These are phyloP conservation scores for Bombus balteatus DNA, from an alignment of 1,140 invertebrate species.

Conservation along the genomic window DNA sequence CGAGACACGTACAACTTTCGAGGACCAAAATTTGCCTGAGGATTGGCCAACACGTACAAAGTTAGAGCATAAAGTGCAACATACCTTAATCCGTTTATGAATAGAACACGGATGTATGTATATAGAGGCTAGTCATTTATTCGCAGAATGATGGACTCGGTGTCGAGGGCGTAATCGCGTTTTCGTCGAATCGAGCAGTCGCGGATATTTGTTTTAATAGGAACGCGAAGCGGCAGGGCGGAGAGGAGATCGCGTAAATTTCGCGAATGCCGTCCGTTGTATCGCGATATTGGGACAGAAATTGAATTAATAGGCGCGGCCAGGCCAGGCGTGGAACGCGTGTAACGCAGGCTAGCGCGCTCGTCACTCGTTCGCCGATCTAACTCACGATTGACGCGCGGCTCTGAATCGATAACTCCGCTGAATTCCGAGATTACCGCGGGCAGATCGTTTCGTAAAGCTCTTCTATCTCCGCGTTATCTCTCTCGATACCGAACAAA, in stretches of 20 bases:
- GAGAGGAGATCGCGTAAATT: constrained; percentile 1
- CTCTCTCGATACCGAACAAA: neutral
- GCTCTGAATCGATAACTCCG: neutral
- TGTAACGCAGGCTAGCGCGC: neutral
- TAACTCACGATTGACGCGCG: neutral
- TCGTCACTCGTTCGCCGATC: constrained; percentile 1
- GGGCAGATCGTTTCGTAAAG: neutral
- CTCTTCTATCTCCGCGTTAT: neutral
- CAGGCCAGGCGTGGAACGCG: neutral
- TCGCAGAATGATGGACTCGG: constrained; percentile 6
- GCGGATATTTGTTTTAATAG: constrained; percentile 27
- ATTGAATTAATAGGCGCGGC: constrained; percentile 39
- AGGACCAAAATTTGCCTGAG: neutral
- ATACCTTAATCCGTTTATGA: neutral
- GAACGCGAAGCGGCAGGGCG: neutral
- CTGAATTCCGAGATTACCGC: neutral
- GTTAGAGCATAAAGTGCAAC: neutral
- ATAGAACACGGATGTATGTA: neutral
- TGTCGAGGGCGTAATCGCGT: constrained; percentile 29
- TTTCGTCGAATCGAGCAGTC: constrained; percentile 24
- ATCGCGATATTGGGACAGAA: constrained; percentile 3
- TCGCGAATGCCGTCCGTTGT: neutral
- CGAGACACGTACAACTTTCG: no score
- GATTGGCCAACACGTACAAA: neutral
- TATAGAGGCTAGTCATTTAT: neutral